Evolutionary conservation across 1,140 invertebrate genomes (phyloP), one percentile per base, ranked within the genome.

Genomic region (Eurosta solidaginis): DNA sequence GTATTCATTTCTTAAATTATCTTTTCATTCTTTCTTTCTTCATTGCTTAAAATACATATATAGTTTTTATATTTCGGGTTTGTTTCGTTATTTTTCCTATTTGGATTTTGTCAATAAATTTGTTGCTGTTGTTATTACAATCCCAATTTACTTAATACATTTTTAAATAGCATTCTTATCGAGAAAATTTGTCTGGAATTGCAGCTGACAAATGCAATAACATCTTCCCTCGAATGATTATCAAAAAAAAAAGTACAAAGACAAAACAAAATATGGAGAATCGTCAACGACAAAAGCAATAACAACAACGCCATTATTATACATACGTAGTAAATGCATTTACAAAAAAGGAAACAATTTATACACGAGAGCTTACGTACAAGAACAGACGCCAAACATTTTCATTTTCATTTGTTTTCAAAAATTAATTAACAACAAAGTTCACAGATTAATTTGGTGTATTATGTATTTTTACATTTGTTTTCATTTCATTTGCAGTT

Each of bases 351-450:
- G 10, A 52, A 1, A 27, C 9, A 52, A 10, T 25, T 20, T 25
- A 68, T 40, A 29, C n/a, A 68, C 29, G 29, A 68, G 20, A 68
- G 33, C 59, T 40, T 68, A 40, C 10, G 54, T 36, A n/a, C 54
- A 63, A 14, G 5, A 7, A 59, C 54, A n/a, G 54, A 59, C 54
- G 27, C 29, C 54, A 59, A 59, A 33, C 10, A n/a, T 29, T 33
- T 29, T 29, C 27, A 6, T 59, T 59, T 49, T 49, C 45, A 9
- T 7, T n/a, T 12, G 17, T 33, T 59, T 33, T 33, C 22, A 12
- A 63, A 81, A 81, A 79, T 81, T 82, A 85, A 85, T 85, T 85
- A 85, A 83, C 82, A 84, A 84, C 81, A 80, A 81, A 85, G 83
- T 85, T 85, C 83, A 85, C 82, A 85, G 83, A 81, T 85, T 81